Evolutionary conservation across 1,140 invertebrate genomes (phyloP).

Genomic region (Penaeus chinensis): DNA sequence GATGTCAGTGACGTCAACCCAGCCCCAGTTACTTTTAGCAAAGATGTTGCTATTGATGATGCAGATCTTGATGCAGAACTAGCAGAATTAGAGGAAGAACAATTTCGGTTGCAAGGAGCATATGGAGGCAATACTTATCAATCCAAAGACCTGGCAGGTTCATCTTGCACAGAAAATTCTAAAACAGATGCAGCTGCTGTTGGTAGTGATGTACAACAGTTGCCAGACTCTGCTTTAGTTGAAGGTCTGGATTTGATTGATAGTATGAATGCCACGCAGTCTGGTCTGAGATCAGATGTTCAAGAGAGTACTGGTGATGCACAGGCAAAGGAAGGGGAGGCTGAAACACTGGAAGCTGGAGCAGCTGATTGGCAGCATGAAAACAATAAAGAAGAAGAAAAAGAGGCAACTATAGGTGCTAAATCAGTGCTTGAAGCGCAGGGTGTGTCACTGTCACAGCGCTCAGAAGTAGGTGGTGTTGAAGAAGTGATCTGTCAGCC

Average conservation of each 20-base stretch:
- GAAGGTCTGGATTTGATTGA: slow-evolving; percentile 49
- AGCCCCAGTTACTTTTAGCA: slow-evolving; percentile 53
- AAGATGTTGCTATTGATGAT: slow-evolving; percentile 70
- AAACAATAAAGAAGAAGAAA: no score
- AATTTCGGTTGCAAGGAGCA: slow-evolving; percentile 57
- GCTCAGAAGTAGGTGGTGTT: slow-evolving; percentile 10
- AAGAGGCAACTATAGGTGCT: no score
- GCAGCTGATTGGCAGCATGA: no score
- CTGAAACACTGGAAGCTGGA: no score
- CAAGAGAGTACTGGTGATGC: neutral
- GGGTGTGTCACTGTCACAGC: neutral
- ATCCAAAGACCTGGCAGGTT: neutral
- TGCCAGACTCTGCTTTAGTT: neutral
- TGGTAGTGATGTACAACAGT: neutral
- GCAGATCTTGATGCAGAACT: slow-evolving; percentile 74
- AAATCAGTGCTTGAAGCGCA: no score
- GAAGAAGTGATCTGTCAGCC: slow-evolving; percentile 48
- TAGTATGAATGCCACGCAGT: slow-evolving; percentile 11
- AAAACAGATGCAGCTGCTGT: neutral
- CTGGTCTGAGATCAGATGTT: neutral
- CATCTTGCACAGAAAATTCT: neutral
- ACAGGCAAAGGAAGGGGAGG: neutral
- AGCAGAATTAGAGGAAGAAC: slow-evolving; percentile 65
- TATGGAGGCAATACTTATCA: slow-evolving; percentile 54
- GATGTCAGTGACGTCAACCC: slow-evolving; percentile 25